Percentiles rank a stretch among this genome's conserved stretches.
Evolutionary conservation across 2,888 invertebrate species (phyloP).

Genomic region (Diarsia dahlii): DNA sequence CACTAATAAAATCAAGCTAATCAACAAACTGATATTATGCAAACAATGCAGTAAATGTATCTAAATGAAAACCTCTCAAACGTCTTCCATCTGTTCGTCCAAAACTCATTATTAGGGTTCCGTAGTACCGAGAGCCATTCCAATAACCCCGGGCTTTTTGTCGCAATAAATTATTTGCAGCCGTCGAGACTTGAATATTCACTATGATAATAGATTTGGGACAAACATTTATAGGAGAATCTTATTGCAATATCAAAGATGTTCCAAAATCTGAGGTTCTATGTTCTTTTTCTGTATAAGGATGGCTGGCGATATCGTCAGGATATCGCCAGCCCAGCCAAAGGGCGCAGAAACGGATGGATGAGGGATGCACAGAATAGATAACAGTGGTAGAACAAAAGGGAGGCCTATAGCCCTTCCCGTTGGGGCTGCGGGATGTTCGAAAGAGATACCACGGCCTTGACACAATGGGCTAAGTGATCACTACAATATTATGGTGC

Average conservation of each 20-base stretch:
- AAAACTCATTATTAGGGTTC: slow-evolving; percentile 43
- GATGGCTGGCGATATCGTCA: too few species aligned
- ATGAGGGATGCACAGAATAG: too few species aligned
- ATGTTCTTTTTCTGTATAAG: not conserved
- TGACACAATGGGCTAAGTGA: too few species aligned
- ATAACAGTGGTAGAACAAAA: too few species aligned
- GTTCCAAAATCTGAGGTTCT: not conserved
- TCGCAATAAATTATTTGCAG: slow-evolving; percentile 58
- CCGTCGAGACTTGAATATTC: slow-evolving; percentile 51
- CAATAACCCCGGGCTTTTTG: slow-evolving; percentile 54
- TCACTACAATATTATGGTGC: not conserved
- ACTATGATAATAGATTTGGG: slow-evolving; percentile 37
- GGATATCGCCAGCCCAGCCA: too few species aligned
- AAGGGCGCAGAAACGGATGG: too few species aligned
- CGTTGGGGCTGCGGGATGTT: too few species aligned
- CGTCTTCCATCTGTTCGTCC: not conserved
- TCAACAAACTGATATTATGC: not conserved
- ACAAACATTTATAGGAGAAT: slow-evolving; percentile 35
- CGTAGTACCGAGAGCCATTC: slow-evolving; percentile 25
- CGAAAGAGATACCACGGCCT: too few species aligned
- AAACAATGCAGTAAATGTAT: not conserved
- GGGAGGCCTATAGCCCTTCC: too few species aligned
- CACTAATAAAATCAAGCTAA: not conserved
- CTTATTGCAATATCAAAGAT: slow-evolving; percentile 9
- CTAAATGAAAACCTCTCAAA: slow-evolving; percentile 15